Base-by-base conservation (phyloP, 2,113 vertebrate species). In the Amia ocellicauda region DNA sequence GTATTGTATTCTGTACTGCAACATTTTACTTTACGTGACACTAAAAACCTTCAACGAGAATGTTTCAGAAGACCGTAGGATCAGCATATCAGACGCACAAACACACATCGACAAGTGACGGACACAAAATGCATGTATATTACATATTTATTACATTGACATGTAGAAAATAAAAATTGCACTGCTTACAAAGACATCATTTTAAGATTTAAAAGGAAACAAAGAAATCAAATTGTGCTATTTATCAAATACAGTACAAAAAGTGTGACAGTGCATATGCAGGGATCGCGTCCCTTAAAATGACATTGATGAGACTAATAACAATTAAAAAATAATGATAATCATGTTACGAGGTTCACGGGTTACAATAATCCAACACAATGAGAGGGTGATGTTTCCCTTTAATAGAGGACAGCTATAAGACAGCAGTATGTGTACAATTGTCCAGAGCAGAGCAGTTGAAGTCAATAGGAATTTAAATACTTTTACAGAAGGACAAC, bases 121-220 rank as follows among this genome's bases (percentile, higher is more conserved):
- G 13, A 17, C 20, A 47, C 5, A 23, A 61, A 42, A 43, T 27
- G 58, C 13, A 59, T 20, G 47, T 19, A 49, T 27, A 50, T 16
- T 59, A 51, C 29, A 66, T 66, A 40, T 66, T 31, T 41, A 66
- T 43, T 51, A 66, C 55, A 59, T 66, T 66, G 58, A 66, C 59
- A 50, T 23, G 58, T 47, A 20, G 45, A 47, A 47, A 31, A n/a
- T n/a, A n/a, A 59, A 66, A 59, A 29, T 59, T 19, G 45, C 5
- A 16, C 45, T 59, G 50, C 55, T 51, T 58, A 58, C 54, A 65
- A 65, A 58, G 36, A 49, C 27, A 22, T 11, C 28, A n/a, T 41
- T 58, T 42, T 29, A 58, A 23, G n/a, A 58, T n/a, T 58, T 42
- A 23, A 40, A 58, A 24, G 19, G 41, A 58, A 36, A 58, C 26